Evolutionary conservation across 1,140 invertebrate genomes (phyloP), one percentile per base, ranked within the genome.

Genomic region (Cyrtorhinus lividipennis): DNA sequence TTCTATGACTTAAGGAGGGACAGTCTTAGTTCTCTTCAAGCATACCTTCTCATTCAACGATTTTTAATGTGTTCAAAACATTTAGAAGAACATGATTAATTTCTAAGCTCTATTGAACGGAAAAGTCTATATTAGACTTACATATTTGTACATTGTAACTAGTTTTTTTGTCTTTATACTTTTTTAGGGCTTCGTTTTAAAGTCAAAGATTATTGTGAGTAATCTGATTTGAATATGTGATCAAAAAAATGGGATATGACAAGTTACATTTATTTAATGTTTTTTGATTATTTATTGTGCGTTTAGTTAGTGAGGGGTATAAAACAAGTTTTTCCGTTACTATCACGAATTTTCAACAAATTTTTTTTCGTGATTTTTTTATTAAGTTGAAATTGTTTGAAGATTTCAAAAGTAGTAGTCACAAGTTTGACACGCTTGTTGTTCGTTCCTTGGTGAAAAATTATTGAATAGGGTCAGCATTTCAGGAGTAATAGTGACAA

Each of bases 11-110:
- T 59, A 59, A 65, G 59, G 64, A 65, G 64, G 64, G 59, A 65
- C 59, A 65, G 64, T 65, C 64, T 62, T 38, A 60, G 61, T 57
- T 59, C 63, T 64, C 63, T 56, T 26, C 56, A 24, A 56, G n/a
- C n/a, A 18, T 10, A 63, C 57, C 23, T 63, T 63, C 24, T 62
- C 56, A n/a, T n/a, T n/a, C n/a, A 48, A 62, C 13, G 57, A 65
- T 63, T 64, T 59, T 61, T 62, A 63, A 64, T 60, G 53, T 56
- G 53, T 38, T 22, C 26, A 24, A 60, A 44, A n/a, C 24, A 57
- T 62, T 62, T 62, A 44, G 27, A 26, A 56, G 27, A 24, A 38
- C 46, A 62, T 61, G 62, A 62, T 65, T 61, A 62, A 62, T 65
- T 57, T 62, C 62, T 65, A 65, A 64, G 18, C 58, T 64, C 26